Evolutionary conservation across 2,113 vertebrate genomes (phyloP).

Genomic region (Electrona antarctica): DNA sequence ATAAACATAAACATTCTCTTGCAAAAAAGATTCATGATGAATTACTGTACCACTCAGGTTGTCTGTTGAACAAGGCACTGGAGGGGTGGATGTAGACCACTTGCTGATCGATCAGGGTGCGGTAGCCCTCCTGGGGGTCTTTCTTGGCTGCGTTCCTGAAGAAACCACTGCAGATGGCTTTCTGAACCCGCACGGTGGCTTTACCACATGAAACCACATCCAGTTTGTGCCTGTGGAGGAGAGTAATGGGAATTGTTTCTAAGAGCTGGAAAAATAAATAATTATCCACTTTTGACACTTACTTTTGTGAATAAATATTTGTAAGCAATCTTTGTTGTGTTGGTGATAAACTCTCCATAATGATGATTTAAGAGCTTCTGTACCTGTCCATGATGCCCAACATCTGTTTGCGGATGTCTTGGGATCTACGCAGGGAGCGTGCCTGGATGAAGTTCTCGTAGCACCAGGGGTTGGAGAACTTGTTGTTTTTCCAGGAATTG

Average conservation of each 20-base stretch:
- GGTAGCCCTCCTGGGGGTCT: slow-evolving; percentile 96
- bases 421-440: slow-evolving; percentile 90
- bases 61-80: slow-evolving; percentile 96
- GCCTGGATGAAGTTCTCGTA: slow-evolving; percentile 99
- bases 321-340: no score
- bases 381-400: slow-evolving; percentile 98
- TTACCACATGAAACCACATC: slow-evolving; percentile 98
- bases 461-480: slow-evolving; percentile 99
- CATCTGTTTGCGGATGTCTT: slow-evolving; percentile 99
- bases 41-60: slow-evolving; percentile 90
- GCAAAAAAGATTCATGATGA: neutral
- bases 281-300: no score
- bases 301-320: no score
- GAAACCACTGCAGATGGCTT: slow-evolving; percentile 98
- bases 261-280: neutral
- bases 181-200: slow-evolving; percentile 95
- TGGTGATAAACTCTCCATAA: no score
- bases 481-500: slow-evolving; percentile 99
- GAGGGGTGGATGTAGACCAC: slow-evolving; percentile 99
- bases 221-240: slow-evolving; percentile 88
- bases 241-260: neutral
- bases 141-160: slow-evolving; percentile 98
- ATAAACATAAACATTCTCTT: no score
- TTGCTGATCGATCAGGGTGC: slow-evolving; percentile 96
- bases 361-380: slow-evolving; percentile 17